Percentiles rank a stretch among this genome's conserved stretches.
Conservation (phyloP, 2,888 invertebrate genomes). For the Parnassius smintheus region DNA sequence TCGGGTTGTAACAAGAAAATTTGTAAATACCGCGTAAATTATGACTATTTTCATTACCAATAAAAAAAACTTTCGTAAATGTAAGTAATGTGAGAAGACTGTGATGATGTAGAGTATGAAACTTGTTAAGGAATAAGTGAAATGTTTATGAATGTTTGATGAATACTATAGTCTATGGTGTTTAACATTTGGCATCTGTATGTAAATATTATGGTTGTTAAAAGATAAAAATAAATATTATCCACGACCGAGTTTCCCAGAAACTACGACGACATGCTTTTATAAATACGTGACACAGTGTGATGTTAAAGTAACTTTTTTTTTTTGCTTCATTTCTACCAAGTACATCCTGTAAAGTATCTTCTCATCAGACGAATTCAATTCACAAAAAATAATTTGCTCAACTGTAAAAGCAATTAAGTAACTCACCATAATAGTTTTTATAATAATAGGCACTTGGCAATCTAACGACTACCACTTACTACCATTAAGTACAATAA, state of each 20-base stretch:
- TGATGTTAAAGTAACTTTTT: neutral
- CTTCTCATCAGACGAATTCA: conserved; percentile 4
- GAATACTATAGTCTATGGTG: conserved; percentile 21
- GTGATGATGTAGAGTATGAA: conserved; percentile 71
- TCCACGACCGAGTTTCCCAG: conserved; percentile 3
- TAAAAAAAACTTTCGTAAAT: conserved; percentile 43
- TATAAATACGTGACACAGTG: conserved; percentile 3
- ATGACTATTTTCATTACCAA: conserved; percentile 23
- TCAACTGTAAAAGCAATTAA: conserved; percentile 65
- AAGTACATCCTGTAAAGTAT: neutral
- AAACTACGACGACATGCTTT: conserved; percentile 1
- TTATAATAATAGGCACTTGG: conserved; percentile 11
- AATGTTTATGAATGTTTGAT: conserved; percentile 46
- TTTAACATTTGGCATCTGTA: conserved; percentile 21
- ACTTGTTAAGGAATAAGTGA: conserved; percentile 55
- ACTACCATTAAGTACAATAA: conserved; percentile 74
- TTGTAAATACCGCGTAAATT: conserved; percentile 23
- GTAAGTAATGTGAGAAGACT: conserved; percentile 75
- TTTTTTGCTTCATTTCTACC: neutral
- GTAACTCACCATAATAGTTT: conserved; percentile 14
- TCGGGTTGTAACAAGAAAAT: conserved; percentile 12
- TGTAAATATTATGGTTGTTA: conserved; percentile 25
- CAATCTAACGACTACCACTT: conserved; percentile 41
- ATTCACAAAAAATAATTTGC: conserved; percentile 50
- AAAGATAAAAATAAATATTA: conserved; percentile 3